Conservation (phyloP, 2,888 invertebrate genomes). For the Charanyca ferruginea region DNA sequence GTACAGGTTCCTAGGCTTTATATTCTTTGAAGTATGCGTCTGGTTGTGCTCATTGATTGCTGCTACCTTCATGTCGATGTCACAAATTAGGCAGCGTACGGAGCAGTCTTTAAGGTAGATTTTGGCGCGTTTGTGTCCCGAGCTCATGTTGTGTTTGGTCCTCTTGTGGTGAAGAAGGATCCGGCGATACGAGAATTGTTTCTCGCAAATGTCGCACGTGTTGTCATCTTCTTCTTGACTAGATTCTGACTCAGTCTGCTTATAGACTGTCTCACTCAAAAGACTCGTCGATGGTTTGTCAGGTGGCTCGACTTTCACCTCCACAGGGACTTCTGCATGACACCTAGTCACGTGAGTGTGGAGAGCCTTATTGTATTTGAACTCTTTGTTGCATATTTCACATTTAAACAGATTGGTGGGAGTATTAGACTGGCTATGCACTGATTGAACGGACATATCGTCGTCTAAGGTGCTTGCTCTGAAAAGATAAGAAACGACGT, state of each 20-base stretch:
- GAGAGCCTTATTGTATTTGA: slow-evolving; percentile 82
- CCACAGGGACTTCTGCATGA: slow-evolving; percentile 69
- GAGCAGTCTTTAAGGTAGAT: slow-evolving; percentile 85
- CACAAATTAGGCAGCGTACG: slow-evolving; percentile 86
- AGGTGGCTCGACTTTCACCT: slow-evolving; percentile 77
- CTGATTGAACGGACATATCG: slow-evolving; percentile 75
- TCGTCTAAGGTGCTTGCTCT: slow-evolving; percentile 80
- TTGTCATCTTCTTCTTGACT: slow-evolving; percentile 86
- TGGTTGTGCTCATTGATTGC: slow-evolving; percentile 86
- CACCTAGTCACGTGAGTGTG: slow-evolving; percentile 70
- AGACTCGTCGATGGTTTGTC: slow-evolving; percentile 72
- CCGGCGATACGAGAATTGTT: slow-evolving; percentile 86
- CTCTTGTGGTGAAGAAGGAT: slow-evolving; percentile 84
- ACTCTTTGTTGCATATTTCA: slow-evolving; percentile 80
- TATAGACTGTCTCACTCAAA: slow-evolving; percentile 68
- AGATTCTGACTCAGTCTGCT: slow-evolving; percentile 80
- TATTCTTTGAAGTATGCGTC: slow-evolving; percentile 81
- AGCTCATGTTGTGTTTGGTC: slow-evolving; percentile 86
- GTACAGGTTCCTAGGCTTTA: slow-evolving; percentile 86
- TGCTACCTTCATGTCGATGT: slow-evolving; percentile 86
- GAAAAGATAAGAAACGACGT: slow-evolving; percentile 43
- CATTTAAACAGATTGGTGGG: slow-evolving; percentile 71
- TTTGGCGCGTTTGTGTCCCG: slow-evolving; percentile 84
- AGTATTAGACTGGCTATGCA: slow-evolving; percentile 66
- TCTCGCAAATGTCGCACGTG: slow-evolving; percentile 88